Percentiles rank a stretch among this genome's conserved stretches.
Conservation (phyloP, 1,140 invertebrate species). For the Yoshiicerus persimilis region DNA sequence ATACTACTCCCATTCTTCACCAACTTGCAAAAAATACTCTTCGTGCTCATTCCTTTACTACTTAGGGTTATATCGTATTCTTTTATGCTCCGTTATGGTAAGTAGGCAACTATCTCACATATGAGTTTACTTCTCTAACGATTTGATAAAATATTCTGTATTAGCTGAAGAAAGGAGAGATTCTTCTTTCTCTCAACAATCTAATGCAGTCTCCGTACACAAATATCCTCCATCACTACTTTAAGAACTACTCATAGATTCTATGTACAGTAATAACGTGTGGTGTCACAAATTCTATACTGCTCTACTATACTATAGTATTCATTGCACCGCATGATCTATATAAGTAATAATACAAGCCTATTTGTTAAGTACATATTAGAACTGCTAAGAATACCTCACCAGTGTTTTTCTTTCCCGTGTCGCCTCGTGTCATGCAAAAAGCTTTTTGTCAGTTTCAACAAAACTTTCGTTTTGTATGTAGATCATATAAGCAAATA, state of each 20-base stretch:
- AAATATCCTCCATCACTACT: background rate
- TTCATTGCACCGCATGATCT: background rate
- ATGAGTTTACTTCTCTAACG: background rate
- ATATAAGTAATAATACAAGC: background rate
- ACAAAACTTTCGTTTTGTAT: background rate
- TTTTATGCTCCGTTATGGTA: background rate
- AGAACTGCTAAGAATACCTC: background rate
- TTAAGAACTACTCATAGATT: background rate
- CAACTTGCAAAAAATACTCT: background rate
- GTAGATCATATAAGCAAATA: too few species aligned
- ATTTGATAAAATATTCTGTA: background rate
- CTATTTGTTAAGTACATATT: background rate
- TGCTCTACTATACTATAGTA: background rate
- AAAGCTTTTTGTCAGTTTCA: background rate
- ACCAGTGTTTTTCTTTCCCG: background rate
- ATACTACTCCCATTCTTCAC: background rate
- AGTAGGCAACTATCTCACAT: too few species aligned
- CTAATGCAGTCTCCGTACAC: background rate
- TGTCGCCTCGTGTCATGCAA: background rate
- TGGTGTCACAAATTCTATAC: background rate
- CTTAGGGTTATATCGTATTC: background rate
- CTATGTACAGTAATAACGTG: background rate
- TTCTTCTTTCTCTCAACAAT: background rate
- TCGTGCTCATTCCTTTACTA: background rate
- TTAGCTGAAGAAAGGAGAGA: background rate